Base-by-base conservation (phyloP, 1,140 invertebrate genomes). In the Tetramorium simillimum region DNA sequence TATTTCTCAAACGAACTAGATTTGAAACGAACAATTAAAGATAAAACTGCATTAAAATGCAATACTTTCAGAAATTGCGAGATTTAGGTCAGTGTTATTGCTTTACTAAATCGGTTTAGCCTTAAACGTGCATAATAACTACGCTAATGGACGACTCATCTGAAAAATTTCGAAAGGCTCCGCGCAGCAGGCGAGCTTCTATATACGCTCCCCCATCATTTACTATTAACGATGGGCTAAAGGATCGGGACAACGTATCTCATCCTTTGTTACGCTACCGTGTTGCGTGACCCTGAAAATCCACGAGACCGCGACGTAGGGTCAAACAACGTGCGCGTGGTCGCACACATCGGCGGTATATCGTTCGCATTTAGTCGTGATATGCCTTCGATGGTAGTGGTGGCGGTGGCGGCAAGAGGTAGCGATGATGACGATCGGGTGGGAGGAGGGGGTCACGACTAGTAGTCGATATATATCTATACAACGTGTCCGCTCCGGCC, bases 381-480 rank as follows among this genome's bases (percentile, higher is more conserved):
- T 58, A 60, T 60, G 37, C 18, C n/a, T 24, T n/a, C 65, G 62
- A 24, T 82, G 37, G 37, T 73, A 16, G 67, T 46, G 7, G 78
- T 51, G 18, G 78, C 37, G 18, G 60, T 21, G 33, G 9, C 5
- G 43, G 46, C 46, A 33, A 46, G 58, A 53, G 56, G 51, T 40
- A 40, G 18, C 53, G 67, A 82, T 82, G 80, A 82, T 69, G 80
- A 70, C 37, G 65, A 24, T 6, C 12, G 33, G 21, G 33, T n/a
- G 6, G 6, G 58, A 24, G 18, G 53, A 24, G 80, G 40, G 80
- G 69, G 69, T 75, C 69, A 84, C 51, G 86, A 81, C 76, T 85
- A 86, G 87, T 85, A 82, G 88, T 78, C 88, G 80, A 90, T 90
- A 77, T 88, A 67, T 86, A 70, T 86, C 86, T 73, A 24, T 86